phyloP scores from a whole-genome alignment of 2,888 invertebrate genomes.

The Ichneumon xanthorius region DNA sequence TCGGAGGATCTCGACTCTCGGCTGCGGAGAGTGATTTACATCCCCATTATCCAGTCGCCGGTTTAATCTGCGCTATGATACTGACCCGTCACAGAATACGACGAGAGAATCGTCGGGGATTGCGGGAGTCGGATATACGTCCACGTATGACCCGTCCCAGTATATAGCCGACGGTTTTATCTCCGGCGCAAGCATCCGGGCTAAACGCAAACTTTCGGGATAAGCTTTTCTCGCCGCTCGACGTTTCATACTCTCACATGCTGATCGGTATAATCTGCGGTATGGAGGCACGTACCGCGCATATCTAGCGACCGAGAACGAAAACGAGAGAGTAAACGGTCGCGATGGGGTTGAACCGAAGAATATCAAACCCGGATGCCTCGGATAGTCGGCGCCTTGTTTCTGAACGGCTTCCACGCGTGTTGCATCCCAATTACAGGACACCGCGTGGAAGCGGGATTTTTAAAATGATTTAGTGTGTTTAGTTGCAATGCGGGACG shows the following conservation, averaged over 20 bases:
- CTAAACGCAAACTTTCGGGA: constrained; percentile 15
- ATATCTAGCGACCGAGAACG: constrained; percentile 5
- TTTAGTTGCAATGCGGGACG: constrained; percentile 43
- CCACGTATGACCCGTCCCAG: not conserved
- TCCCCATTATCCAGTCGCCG: not conserved
- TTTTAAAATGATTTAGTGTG: constrained; percentile 45
- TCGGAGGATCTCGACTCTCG: not conserved
- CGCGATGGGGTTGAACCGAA: constrained; percentile 14
- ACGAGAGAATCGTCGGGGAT: not conserved
- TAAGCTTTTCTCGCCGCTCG: constrained; percentile 1
- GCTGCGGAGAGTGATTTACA: not conserved
- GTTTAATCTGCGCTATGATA: not conserved
- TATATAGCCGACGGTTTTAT: not conserved
- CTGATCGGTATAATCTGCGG: constrained; percentile 16
- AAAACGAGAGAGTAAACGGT: not conserved
- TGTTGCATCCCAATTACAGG: constrained; percentile 66
- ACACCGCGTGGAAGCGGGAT: not conserved
- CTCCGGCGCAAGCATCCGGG: not conserved
- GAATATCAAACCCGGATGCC: constrained; percentile 28
- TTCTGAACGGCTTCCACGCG: constrained; percentile 29
- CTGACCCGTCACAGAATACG: not conserved
- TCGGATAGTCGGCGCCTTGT: constrained; percentile 40
- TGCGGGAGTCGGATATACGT: not conserved
- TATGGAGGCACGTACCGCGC: not conserved
- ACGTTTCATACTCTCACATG: constrained; percentile 3